Evolutionary conservation across 2,113 vertebrate genomes (phyloP), one percentile per base, ranked within the genome.

Genomic region (Rostratula benghalensis): DNA sequence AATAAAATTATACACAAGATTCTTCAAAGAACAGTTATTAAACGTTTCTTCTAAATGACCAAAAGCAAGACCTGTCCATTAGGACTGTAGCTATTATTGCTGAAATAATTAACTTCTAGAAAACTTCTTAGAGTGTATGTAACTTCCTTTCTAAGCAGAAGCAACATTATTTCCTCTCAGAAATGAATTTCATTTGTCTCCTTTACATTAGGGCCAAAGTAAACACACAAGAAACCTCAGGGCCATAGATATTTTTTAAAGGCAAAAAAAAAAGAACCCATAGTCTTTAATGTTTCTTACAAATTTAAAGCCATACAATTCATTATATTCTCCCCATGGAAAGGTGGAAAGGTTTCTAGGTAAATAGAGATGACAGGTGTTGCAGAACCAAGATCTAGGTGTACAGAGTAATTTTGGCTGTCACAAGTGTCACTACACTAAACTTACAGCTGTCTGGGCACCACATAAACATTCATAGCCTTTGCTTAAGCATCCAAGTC

Each of bases 21-120:
- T 86, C 75, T 95, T 95, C 95, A 94, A 94, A 97, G 87, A 90
- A 77, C 37, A 61, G 3, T 60, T 89, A 56, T 79, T 65, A 83
- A 79, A 73, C n/a, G 21, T 28, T 91, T 85, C 50, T 87, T 50
- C 33, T 74, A 76, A 76, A 70, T 51, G 63, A 83, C 63, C 63
- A 94, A 70, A 94, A 94, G 87, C 61, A 77, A 96, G 81, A 80
- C 35, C n/a, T 82, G 35, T n/a, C 30, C 50, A 45, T 91, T 85
- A 90, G 75, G 41, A 25, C 7, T 91, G 45, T 10, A 87, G 65
- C 82, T 94, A 86, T 95, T 97, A 95, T 68, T 94, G 57, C 93
- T 90, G 77, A 97, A 88, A 95, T 93, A 97, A 94, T 97, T 97
- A 96, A 25, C 83, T 83, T 53, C 54, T 33, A 70, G 70, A 93